Evolutionary conservation across 1,140 invertebrate genomes (phyloP).

Genomic region (Hylaeus anthracinus): DNA sequence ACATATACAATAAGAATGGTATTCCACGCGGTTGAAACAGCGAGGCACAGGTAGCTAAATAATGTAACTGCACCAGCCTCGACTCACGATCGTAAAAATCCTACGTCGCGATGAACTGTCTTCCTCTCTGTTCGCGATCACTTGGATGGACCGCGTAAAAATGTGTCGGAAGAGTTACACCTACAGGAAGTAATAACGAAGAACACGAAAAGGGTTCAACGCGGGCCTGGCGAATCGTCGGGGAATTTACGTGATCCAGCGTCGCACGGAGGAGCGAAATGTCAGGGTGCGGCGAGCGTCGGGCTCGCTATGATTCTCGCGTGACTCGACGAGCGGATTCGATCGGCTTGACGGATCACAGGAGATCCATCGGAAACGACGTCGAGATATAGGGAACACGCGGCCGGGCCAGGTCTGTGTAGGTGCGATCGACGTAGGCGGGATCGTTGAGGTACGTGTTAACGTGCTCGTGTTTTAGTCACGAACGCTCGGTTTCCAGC

Average conservation of each 20-base stretch:
- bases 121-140: no score
- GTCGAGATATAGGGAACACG: slow-evolving; percentile 7
- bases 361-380: slow-evolving; percentile 51
- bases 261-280: slow-evolving; percentile 46
- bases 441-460: slow-evolving; percentile 15
- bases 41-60: no score
- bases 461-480: slow-evolving; percentile 44
- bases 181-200: neutral
- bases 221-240: neutral
- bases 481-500: slow-evolving; percentile 32
- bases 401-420: neutral
- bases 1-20: no score
- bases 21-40: no score
- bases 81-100: no score
- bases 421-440: slow-evolving; percentile 32
- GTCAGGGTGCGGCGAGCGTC: slow-evolving; percentile 55
- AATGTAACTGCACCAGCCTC: no score
- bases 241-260: neutral
- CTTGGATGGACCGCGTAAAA: no score
- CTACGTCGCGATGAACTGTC: no score
- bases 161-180: no score
- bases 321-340: slow-evolving; percentile 52
- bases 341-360: slow-evolving; percentile 55
- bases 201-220: neutral
- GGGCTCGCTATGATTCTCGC: slow-evolving; percentile 60